Percentiles rank a stretch among this genome's conserved stretches.
Evolutionary conservation across 2,113 vertebrate genomes (phyloP).

Genomic region (Theristicus caerulescens): DNA sequence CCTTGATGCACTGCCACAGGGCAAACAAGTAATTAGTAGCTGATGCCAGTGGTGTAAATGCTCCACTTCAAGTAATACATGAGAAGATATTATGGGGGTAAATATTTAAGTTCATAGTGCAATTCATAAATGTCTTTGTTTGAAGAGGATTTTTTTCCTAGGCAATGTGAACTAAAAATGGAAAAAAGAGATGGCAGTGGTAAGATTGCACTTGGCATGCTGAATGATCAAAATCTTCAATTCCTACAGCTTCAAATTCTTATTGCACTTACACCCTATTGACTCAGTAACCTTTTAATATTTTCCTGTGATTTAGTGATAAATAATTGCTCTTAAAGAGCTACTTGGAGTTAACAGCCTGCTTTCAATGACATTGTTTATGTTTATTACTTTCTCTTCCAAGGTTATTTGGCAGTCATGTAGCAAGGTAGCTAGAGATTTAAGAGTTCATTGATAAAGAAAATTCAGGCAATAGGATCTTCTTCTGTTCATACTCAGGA

Average conservation of each 20-base stretch:
- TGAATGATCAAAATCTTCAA: neutral
- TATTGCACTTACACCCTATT: neutral
- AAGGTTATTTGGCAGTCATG: conserved; percentile 15
- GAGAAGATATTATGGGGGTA: neutral
- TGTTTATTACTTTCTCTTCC: conserved; percentile 54
- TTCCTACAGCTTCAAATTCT: neutral
- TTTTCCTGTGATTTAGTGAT: conserved; percentile 35
- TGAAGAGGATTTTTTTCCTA: neutral
- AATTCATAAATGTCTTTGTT: neutral
- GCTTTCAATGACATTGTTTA: conserved; percentile 25
- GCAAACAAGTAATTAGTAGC: neutral
- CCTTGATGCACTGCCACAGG: neutral
- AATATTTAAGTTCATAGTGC: neutral
- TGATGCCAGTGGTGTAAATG: neutral
- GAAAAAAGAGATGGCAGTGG: neutral
- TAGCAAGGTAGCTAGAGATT: conserved; percentile 6
- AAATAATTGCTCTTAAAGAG: conserved; percentile 49
- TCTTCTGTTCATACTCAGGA: neutral
- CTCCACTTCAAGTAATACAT: neutral
- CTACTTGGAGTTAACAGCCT: neutral
- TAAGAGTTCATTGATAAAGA: neutral
- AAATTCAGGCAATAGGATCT: neutral
- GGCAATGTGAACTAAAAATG: neutral
- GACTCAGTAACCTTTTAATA: conserved; percentile 11
- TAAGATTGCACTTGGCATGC: neutral